phyloP scores from a whole-genome alignment of 2,888 invertebrate species.

The Helleia helle region DNA sequence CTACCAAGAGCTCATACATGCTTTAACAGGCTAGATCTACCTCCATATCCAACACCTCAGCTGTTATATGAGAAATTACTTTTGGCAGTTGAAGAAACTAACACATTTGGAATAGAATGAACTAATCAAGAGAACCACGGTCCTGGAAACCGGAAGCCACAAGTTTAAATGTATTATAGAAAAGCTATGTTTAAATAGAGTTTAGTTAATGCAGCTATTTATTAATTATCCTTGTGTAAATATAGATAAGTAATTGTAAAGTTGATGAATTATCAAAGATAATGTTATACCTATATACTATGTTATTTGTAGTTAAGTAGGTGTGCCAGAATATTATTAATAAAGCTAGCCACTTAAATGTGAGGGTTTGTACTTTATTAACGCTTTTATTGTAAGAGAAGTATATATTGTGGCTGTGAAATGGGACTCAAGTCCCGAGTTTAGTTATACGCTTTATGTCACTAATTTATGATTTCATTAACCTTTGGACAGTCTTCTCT shows the following conservation, averaged over 20 bases:
- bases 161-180: not conserved
- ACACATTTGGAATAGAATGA: conserved; percentile 96
- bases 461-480: conserved; percentile 53
- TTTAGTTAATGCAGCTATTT: conserved; percentile 5
- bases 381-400: conserved; percentile 60
- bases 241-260: conserved; percentile 55
- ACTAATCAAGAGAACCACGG: conserved; percentile 8
- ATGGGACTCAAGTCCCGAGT: conserved; percentile 46
- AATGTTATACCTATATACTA: conserved; percentile 28
- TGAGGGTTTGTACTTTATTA: conserved; percentile 54
- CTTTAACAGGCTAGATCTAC: conserved; percentile 97
- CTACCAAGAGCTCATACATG: conserved; percentile 97
- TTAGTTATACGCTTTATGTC: conserved; percentile 62
- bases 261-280: conserved; percentile 38
- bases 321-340: conserved; percentile 42
- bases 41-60: conserved; percentile 94
- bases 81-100: conserved; percentile 95
- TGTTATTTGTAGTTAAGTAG: conserved; percentile 33
- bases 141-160: not conserved
- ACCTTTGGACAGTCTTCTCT: conserved; percentile 10
- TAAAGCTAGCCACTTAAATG: conserved; percentile 40
- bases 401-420: conserved; percentile 71
- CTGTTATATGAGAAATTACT: conserved; percentile 93
- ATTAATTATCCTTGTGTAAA: conserved; percentile 24
- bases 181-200: not conserved